Percentiles rank a stretch among this genome's conserved stretches.
Evolutionary conservation across 2,888 invertebrate genomes (phyloP).

Genomic region (Nemurella pictetii): DNA sequence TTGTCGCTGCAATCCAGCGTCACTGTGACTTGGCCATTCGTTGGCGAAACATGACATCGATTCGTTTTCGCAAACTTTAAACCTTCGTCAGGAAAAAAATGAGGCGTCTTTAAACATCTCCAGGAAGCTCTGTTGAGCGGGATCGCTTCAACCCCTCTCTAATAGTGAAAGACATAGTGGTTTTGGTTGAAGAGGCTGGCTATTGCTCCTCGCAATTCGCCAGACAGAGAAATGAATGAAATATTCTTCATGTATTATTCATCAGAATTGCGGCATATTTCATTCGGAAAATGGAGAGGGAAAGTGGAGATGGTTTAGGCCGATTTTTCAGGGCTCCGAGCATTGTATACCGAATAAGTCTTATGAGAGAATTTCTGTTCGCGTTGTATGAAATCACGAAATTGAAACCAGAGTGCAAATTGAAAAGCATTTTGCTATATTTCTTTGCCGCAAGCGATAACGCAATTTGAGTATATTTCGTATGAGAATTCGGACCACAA

Average conservation of each 20-base stretch:
- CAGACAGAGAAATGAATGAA: conserved; percentile 51
- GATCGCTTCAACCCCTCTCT: background rate
- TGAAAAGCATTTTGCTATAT: background rate
- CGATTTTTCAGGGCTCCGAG: conserved; percentile 5
- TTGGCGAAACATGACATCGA: conserved; percentile 32
- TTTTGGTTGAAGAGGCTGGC: conserved; percentile 25
- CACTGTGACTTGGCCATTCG: conserved; percentile 21
- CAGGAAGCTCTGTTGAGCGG: background rate
- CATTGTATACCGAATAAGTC: background rate
- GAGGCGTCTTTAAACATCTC: conserved; percentile 23
- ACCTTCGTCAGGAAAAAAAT: conserved; percentile 27
- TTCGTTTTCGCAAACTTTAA: conserved; percentile 31
- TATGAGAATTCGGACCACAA: background rate
- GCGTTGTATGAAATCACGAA: conserved; percentile 4
- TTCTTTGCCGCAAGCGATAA: background rate
- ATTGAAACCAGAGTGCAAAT: conserved; percentile 7
- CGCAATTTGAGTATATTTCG: background rate
- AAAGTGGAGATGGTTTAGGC: conserved; percentile 32
- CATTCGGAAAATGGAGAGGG: conserved; percentile 58
- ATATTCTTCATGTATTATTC: conserved; percentile 66
- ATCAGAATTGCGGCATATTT: conserved; percentile 65
- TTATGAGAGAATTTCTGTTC: background rate
- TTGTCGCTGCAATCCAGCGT: background rate
- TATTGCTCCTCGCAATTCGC: conserved; percentile 30
- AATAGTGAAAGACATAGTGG: conserved; percentile 39